Conservation (phyloP, 2,888 invertebrate genomes). For the Allophyes oxyacanthae region DNA sequence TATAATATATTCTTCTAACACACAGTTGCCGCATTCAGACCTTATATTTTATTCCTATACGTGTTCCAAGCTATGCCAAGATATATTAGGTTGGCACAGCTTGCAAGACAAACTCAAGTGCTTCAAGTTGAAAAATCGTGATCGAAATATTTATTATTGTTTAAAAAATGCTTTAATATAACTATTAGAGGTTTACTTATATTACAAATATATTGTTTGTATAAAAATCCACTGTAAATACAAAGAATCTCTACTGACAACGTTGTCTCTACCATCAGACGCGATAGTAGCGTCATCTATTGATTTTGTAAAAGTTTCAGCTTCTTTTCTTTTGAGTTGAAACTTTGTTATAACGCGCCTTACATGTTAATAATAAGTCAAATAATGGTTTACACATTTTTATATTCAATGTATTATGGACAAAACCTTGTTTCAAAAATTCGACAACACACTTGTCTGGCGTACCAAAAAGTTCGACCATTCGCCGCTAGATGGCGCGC, state of each 20-base stretch:
- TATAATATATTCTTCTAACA: no score
- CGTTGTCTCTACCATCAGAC: background rate
- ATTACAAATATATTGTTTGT: background rate
- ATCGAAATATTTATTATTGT: conserved; percentile 1
- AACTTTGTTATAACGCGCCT: background rate
- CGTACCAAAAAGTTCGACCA: conserved; percentile 67
- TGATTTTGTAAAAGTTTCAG: background rate
- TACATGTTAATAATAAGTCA: no score
- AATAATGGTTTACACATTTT: no score
- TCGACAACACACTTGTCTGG: background rate
- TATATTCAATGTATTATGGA: no score
- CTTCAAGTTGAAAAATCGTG: background rate
- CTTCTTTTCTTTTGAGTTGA: background rate
- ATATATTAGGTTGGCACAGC: conserved; percentile 40
- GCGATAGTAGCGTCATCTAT: conserved; percentile 40
- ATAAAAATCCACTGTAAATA: background rate
- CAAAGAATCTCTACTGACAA: background rate
- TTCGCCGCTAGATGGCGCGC: conserved; percentile 75
- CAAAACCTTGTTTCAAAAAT: background rate
- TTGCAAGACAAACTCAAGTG: conserved; percentile 15
- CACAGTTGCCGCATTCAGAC: background rate
- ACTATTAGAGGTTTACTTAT: background rate
- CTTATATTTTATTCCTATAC: conserved; percentile 2
- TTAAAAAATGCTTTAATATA: background rate
- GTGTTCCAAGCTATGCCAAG: conserved; percentile 30